Base-by-base conservation (phyloP, 2,888 invertebrate species). In the Latheticus oryzae region DNA sequence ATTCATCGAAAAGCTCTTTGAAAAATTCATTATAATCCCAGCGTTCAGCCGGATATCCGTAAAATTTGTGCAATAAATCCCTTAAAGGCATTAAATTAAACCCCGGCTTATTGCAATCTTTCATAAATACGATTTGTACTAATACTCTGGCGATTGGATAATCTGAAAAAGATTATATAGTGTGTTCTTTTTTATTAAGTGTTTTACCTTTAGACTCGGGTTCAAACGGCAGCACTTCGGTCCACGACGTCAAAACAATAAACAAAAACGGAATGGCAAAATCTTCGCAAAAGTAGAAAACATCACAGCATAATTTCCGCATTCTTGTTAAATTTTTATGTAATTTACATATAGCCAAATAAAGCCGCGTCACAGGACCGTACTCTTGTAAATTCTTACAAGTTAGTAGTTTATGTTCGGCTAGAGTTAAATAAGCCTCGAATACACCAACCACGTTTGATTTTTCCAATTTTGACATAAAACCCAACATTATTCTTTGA, bases 301-400 rank as follows among this genome's bases (percentile, higher is more conserved):
- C 77, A 63, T 81, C 79, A 56, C 79, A 78, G 61, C 79, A 78
- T 59, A 81, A 73, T 45, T 76, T 74, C 56, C 82, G 67, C 48
- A 80, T 75, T 63, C 73, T 75, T 64, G 77, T 74, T 40, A 81
- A 70, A 35, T 82, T 78, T 26, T 64, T 66, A n/a, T 61, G 60
- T 16, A 73, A 52, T 56, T 72, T 74, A 53, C 75, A 75, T 8
- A 74, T 43, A 2, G 72, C 70, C 28, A 73, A 56, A 52, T 73
- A 74, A 21, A 76, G 58, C 42, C 73, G 65, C 4, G 72, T 71
- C 11, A 72, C 45, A 8, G 70, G 64, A 32, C 58, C 59, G 4
- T 71, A 57, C 15, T 60, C 28, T 52, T 60, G 35, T 24, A 70
- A 38, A 2, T 35, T n/a, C 3, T 47, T 42, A 43, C 54, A 40